These are phyloP conservation scores for Polymixis lichenea DNA, from an alignment of 2,888 invertebrate species.

Conservation along the genomic window DNA sequence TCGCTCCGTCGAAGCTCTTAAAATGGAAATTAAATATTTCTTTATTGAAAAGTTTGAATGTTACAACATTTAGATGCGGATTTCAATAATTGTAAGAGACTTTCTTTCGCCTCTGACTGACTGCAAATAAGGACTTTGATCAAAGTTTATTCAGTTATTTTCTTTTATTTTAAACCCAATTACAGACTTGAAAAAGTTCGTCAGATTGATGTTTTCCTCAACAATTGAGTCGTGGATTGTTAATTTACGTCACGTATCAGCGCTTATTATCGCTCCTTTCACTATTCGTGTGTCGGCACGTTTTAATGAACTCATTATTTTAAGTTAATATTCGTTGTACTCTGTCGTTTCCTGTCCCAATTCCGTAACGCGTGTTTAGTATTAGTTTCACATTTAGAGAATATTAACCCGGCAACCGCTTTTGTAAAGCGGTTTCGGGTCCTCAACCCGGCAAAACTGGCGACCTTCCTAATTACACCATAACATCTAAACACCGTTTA, in stretches of 20 bases:
- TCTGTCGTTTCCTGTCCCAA: slow-evolving; percentile 64
- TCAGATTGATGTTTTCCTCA: slow-evolving; percentile 44
- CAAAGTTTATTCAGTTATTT: slow-evolving; percentile 60
- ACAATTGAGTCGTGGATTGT: slow-evolving; percentile 33
- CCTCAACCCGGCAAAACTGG: slow-evolving; percentile 70
- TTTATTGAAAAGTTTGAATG: slow-evolving; percentile 85
- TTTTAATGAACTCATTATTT: slow-evolving; percentile 60
- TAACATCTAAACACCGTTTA: slow-evolving; percentile 82
- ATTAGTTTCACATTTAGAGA: slow-evolving; percentile 69
- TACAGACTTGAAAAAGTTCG: slow-evolving; percentile 44
- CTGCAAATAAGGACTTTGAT: slow-evolving; percentile 59
- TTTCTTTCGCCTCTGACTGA: slow-evolving; percentile 68
- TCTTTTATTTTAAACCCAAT: slow-evolving; percentile 52
- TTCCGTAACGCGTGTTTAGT: slow-evolving; percentile 55
- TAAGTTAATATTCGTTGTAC: slow-evolving; percentile 63
- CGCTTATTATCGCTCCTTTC: slow-evolving; percentile 52
- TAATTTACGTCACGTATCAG: slow-evolving; percentile 56
- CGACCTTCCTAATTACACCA: slow-evolving; percentile 79
- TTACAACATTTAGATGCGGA: slow-evolving; percentile 77
- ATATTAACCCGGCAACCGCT: slow-evolving; percentile 68
- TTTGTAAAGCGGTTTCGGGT: slow-evolving; percentile 67
- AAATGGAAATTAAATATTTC: slow-evolving; percentile 86
- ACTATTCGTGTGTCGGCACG: slow-evolving; percentile 53
- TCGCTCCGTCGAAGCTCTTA: slow-evolving; percentile 71
- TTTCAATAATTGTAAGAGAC: slow-evolving; percentile 83